Conservation (phyloP, 2,888 invertebrate species). For the Dryococelus australis region DNA sequence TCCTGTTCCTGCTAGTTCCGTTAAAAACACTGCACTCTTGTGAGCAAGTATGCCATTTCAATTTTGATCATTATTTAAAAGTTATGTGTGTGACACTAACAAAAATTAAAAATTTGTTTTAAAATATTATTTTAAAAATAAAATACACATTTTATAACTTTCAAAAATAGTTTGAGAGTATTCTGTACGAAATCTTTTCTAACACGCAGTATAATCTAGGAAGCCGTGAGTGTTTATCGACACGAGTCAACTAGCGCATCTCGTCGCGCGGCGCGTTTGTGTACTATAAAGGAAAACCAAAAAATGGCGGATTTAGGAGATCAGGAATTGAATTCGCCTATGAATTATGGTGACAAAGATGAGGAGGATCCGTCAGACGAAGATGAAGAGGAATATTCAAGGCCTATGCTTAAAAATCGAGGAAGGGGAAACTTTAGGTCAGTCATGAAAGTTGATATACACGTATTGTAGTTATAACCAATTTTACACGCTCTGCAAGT, state of each 20-base stretch:
- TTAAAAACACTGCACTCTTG: slow-evolving; percentile 32
- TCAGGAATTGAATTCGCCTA: slow-evolving; percentile 37
- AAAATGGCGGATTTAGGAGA: slow-evolving; percentile 44
- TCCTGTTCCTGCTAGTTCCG: slow-evolving; percentile 42
- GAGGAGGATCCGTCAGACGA: slow-evolving; percentile 43
- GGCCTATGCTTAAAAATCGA: slow-evolving; percentile 53
- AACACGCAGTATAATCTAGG: background rate
- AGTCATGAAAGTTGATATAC: background rate
- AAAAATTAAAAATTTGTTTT: too few relatives aligned
- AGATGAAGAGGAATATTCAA: slow-evolving; percentile 48
- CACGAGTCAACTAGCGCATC: background rate
- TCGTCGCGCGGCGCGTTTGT: background rate
- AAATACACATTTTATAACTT: background rate
- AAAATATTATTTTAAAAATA: too few relatives aligned
- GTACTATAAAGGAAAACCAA: background rate
- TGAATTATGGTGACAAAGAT: slow-evolving; percentile 43
- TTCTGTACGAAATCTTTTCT: too few relatives aligned
- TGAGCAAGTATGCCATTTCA: background rate
- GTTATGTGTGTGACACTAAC: too few relatives aligned
- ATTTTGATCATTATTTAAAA: background rate
- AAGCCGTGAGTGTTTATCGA: background rate
- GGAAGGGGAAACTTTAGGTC: slow-evolving; percentile 62
- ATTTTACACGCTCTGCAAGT: too few relatives aligned
- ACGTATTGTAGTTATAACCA: too few relatives aligned
- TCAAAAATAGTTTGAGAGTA: too few relatives aligned